Conservation (phyloP, 1,140 invertebrate genomes). For the Plodia interpunctella region DNA sequence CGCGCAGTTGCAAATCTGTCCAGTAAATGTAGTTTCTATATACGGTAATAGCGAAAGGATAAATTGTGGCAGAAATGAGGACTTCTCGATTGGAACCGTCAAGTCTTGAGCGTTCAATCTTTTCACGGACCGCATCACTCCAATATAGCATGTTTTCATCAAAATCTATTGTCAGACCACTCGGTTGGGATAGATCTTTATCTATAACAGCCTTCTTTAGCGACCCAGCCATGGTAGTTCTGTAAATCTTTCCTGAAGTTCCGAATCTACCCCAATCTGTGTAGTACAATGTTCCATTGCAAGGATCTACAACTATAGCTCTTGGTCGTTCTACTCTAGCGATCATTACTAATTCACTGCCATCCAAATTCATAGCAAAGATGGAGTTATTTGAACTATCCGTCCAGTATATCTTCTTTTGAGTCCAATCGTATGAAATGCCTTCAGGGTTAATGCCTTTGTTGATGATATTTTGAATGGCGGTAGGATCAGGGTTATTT, state of each 20-base stretch:
- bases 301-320: slow-evolving; percentile 97
- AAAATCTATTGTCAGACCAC: slow-evolving; percentile 97
- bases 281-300: slow-evolving; percentile 94
- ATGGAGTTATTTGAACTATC: slow-evolving; percentile 96
- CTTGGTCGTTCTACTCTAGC: slow-evolving; percentile 93
- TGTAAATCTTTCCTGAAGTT: slow-evolving; percentile 95
- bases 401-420: slow-evolving; percentile 98
- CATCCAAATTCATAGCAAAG: slow-evolving; percentile 95
- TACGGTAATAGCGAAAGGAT: slow-evolving; percentile 97
- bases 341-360: slow-evolving; percentile 94
- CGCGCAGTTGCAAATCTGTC: slow-evolving; percentile 96
- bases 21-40: slow-evolving; percentile 96
- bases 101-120: slow-evolving; percentile 95
- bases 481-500: slow-evolving; percentile 79
- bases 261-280: slow-evolving; percentile 96
- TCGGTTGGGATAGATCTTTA: slow-evolving; percentile 95
- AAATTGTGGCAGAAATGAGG: slow-evolving; percentile 92
- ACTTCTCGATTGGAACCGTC: slow-evolving; percentile 89
- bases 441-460: slow-evolving; percentile 96
- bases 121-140: slow-evolving; percentile 98
- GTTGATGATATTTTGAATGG: slow-evolving; percentile 85
- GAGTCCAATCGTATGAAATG: slow-evolving; percentile 97
- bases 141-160: slow-evolving; percentile 97
- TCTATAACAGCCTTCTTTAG: slow-evolving; percentile 93
- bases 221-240: slow-evolving; percentile 97